phyloP scores from a whole-genome alignment of 2,797 vertebrate species.

The Lepus oiostolus region DNA sequence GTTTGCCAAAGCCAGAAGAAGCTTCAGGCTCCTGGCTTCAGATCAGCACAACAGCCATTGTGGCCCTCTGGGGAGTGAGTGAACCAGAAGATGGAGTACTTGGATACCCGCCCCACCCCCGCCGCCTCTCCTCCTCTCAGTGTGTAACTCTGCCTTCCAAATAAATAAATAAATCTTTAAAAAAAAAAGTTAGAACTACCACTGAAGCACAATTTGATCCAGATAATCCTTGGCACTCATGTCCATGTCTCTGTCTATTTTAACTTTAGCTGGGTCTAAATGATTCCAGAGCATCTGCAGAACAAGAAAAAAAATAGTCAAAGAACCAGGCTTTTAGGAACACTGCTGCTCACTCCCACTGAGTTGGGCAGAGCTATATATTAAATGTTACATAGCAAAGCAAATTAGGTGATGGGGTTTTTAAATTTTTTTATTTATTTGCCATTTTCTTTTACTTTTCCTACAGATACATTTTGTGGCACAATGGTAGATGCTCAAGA shows the following conservation, averaged over 20 bases:
- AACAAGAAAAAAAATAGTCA: conserved; percentile 13
- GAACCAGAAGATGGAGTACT: too few relatives aligned
- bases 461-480: neutral
- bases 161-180: too few relatives aligned
- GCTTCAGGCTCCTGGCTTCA: too few relatives aligned
- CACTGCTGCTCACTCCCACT: neutral
- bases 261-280: neutral
- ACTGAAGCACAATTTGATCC: neutral
- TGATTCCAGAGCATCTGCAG: neutral
- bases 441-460: neutral
- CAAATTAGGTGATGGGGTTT: neutral
- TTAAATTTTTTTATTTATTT: neutral
- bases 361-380: neutral
- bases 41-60: too few relatives aligned
- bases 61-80: too few relatives aligned
- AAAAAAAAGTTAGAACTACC: neutral
- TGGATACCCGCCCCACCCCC: too few relatives aligned
- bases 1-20: too few relatives aligned
- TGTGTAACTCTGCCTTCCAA: too few relatives aligned
- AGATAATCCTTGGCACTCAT: neutral
- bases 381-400: conserved; percentile 3
- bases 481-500: neutral
- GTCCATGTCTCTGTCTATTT: neutral
- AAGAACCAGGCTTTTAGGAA: neutral
- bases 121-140: too few relatives aligned